phyloP scores from a whole-genome alignment of 2,888 invertebrate genomes.

The Plagodis dolabraria region DNA sequence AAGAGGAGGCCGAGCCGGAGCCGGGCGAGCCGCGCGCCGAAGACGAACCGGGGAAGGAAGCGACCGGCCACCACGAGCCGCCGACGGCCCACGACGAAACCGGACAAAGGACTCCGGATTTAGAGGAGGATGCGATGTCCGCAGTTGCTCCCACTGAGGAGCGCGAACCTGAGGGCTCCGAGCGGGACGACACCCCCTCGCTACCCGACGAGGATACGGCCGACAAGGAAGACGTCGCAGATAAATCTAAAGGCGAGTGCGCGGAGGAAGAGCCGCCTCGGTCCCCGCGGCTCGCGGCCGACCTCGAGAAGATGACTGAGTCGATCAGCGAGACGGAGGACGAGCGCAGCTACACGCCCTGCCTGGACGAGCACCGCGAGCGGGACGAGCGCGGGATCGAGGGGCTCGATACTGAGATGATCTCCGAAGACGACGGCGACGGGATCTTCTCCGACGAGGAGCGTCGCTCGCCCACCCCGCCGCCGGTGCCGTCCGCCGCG shows the following conservation, averaged over 20 bases:
- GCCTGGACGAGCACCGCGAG: constrained; percentile 86
- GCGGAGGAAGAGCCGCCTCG: constrained; percentile 3
- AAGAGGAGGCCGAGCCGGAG: constrained; percentile 16
- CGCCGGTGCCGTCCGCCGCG: constrained; percentile 59
- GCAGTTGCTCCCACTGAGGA: not conserved
- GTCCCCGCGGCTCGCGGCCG: constrained; percentile 35
- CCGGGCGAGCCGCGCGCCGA: not conserved
- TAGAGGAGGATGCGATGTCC: constrained; percentile 14
- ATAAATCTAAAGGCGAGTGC: not conserved
- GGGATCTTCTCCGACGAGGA: constrained; percentile 86
- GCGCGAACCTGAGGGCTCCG: constrained; percentile 32
- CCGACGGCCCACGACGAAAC: constrained; percentile 22
- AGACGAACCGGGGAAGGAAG: not conserved
- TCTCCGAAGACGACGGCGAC: constrained; percentile 89
- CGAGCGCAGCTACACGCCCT: constrained; percentile 90
- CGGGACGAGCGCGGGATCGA: constrained; percentile 51
- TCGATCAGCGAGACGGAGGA: constrained; percentile 87
- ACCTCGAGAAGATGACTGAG: constrained; percentile 81
- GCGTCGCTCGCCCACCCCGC: constrained; percentile 66
- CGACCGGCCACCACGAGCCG: not conserved
- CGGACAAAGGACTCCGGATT: constrained; percentile 26
- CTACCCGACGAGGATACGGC: constrained; percentile 40
- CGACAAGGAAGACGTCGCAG: not conserved
- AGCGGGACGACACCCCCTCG: constrained; percentile 20
- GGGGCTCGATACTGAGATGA: constrained; percentile 89